Percentiles rank a stretch among this genome's conserved stretches.
Conservation (phyloP, 2,888 invertebrate genomes). For the Danaus chrysippus region DNA sequence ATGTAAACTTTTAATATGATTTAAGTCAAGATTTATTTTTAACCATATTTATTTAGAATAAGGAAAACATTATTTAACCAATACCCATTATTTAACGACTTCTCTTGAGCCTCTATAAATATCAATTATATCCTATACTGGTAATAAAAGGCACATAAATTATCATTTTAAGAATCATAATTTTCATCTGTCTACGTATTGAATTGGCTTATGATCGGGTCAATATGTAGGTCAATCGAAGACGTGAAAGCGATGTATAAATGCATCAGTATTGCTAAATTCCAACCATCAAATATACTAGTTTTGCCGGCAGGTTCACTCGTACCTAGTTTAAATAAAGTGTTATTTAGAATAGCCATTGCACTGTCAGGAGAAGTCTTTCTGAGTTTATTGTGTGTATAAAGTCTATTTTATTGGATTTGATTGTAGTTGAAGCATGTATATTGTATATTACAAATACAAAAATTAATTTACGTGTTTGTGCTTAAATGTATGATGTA, state of each 20-base stretch:
- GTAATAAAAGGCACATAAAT: slow-evolving; percentile 27
- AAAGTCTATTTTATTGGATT: no score
- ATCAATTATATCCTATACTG: slow-evolving; percentile 20
- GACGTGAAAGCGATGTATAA: slow-evolving; percentile 19
- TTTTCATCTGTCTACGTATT: slow-evolving; percentile 24
- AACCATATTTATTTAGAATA: no score
- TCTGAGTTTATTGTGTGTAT: no score
- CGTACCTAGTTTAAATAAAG: no score
- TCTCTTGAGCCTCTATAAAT: slow-evolving; percentile 21
- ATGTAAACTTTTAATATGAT: background rate
- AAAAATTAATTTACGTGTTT: no score
- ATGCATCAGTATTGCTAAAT: background rate
- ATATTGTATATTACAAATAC: no score
- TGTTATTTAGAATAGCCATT: no score
- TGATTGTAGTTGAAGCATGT: no score
- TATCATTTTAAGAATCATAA: slow-evolving; percentile 24
- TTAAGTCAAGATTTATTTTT: background rate
- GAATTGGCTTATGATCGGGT: slow-evolving; percentile 28
- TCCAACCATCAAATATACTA: background rate
- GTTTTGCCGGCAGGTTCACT: no score
- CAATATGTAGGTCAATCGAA: slow-evolving; percentile 31
- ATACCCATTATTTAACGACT: slow-evolving; percentile 12
- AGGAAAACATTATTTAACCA: background rate
- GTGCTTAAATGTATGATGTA: no score
- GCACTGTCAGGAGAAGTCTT: no score